A percentile compares a stretch with the other conserved stretches of the same genome.
These are phyloP conservation scores for Dolichoris vasculosae DNA, from an alignment of 1,140 invertebrate species.

Conservation along the genomic window DNA sequence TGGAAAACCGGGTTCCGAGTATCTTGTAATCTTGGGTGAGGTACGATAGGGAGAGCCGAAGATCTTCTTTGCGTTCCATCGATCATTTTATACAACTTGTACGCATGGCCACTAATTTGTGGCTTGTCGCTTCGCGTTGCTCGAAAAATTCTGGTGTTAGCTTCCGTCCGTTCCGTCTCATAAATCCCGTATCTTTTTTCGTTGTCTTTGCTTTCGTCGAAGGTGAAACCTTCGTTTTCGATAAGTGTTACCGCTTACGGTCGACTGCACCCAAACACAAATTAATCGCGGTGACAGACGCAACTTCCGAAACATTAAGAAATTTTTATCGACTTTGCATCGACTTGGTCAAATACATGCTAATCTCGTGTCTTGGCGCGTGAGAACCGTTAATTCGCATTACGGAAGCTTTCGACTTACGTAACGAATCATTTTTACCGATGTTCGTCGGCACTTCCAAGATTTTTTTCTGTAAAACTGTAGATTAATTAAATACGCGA, in stretches of 20 bases:
- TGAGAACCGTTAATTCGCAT: not conserved
- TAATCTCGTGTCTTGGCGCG: not conserved
- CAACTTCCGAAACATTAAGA: slow-evolving; percentile 22
- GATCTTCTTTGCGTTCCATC: not conserved
- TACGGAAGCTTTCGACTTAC: not conserved
- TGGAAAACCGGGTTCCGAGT: not conserved
- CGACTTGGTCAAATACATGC: not conserved
- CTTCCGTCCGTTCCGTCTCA: not conserved
- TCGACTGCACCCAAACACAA: not conserved
- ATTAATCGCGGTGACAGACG: slow-evolving; percentile 3
- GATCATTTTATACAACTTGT: not conserved
- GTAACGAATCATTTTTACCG: no score
- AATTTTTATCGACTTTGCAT: not conserved
- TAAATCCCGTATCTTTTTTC: not conserved
- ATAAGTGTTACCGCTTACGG: not conserved
- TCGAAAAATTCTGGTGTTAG: slow-evolving; percentile 1
- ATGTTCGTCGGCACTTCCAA: no score
- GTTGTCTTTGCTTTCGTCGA: not conserved
- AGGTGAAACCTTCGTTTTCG: slow-evolving; percentile 21
- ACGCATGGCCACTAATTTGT: not conserved
- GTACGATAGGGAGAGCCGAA: not conserved
- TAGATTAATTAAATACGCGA: no score
- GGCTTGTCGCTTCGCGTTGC: not conserved
- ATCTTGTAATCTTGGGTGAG: not conserved
- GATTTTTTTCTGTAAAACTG: no score